A percentile compares a stretch with the other conserved stretches of the same genome.
phyloP scores from a whole-genome alignment of 2,113 vertebrate species.

The Hystrix cristata region DNA sequence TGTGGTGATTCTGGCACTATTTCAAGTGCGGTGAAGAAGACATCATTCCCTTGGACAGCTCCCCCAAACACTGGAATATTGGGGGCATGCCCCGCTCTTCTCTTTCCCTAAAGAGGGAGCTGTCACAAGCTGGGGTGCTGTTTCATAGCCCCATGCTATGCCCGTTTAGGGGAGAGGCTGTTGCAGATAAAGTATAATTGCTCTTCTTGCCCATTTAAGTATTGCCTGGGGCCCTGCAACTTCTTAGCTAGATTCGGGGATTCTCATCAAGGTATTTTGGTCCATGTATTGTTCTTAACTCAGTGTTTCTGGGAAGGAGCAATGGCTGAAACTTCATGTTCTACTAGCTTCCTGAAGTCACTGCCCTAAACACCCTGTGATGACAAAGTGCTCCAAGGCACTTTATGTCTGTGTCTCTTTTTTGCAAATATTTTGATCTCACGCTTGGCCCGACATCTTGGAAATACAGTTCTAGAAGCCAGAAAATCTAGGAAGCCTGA shows the following conservation, averaged over 20 bases:
- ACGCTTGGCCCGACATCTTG: not conserved
- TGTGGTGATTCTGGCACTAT: not conserved
- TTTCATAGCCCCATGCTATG: not conserved
- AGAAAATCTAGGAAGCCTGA: not conserved
- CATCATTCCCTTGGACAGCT: not conserved
- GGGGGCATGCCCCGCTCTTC: not conserved
- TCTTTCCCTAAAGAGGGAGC: not conserved
- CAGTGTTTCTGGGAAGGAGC: not conserved
- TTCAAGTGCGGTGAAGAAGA: not conserved
- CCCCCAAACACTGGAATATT: not conserved
- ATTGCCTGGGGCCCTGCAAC: not conserved
- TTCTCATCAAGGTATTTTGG: not conserved
- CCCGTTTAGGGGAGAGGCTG: too few relatives aligned
- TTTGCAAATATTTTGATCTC: not conserved
- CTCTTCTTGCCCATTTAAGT: not conserved
- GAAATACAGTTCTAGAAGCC: not conserved
- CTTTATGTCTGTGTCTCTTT: not conserved
- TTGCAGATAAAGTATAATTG: not conserved
- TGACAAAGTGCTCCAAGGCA: not conserved
- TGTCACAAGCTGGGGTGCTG: not conserved
- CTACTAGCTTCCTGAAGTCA: not conserved
- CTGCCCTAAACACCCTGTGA: not conserved
- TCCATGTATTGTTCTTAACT: not conserved
- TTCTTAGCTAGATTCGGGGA: not conserved
- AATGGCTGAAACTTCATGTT: not conserved